These are phyloP conservation scores for Thalassophryne amazonica DNA, from an alignment of 2,797 vertebrate species.

Conservation along the genomic window DNA sequence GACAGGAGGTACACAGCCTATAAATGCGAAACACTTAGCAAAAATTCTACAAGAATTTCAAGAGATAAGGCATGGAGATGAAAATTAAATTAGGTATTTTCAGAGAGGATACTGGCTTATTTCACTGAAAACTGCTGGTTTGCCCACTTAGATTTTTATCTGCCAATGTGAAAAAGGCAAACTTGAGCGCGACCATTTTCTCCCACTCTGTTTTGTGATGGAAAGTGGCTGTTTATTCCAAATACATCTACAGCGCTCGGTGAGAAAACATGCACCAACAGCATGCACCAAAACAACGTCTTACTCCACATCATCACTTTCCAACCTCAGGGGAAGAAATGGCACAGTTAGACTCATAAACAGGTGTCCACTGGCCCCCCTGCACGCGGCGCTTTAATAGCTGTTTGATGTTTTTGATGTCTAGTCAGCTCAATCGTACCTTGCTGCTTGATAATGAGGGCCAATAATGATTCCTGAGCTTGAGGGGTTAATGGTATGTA, in stretches of 20 bases:
- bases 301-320: constrained; percentile 58
- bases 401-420: constrained; percentile 87
- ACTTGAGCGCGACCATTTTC: constrained; percentile 52
- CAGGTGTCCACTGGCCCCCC: constrained; percentile 76
- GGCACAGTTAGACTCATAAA: constrained; percentile 79
- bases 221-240: constrained; percentile 29
- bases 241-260: constrained; percentile 21
- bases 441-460: constrained; percentile 98
- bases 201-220: constrained; percentile 6
- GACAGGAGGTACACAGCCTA: no score
- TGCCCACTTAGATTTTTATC: no score
- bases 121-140: no score
- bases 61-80: no score
- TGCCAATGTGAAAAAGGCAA: no score
- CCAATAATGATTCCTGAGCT: constrained; percentile 95
- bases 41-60: no score
- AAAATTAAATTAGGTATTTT: no score
- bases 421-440: constrained; percentile 98
- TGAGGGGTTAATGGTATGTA: constrained; percentile 99
- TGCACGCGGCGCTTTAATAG: constrained; percentile 58
- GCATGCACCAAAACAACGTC: constrained; percentile 51
- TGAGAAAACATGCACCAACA: constrained; percentile 48
- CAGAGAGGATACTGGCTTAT: no score
- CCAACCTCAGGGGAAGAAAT: constrained; percentile 66
- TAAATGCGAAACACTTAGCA: no score